Percentiles rank a stretch among this genome's conserved stretches.
phyloP scores from a whole-genome alignment of 2,797 vertebrate species.

The Babyrousa celebensis region DNA sequence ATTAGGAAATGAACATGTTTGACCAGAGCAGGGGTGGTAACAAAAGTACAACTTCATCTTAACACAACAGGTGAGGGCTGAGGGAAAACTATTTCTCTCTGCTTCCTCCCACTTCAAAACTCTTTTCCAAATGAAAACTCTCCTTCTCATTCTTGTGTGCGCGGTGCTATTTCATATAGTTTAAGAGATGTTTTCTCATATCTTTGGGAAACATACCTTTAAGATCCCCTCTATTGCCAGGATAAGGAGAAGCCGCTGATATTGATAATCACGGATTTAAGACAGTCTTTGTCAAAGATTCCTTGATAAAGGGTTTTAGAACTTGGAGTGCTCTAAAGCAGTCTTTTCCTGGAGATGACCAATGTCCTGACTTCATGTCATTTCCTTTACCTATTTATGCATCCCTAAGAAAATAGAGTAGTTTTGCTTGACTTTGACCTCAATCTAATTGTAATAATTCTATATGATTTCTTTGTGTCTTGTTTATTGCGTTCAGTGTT shows the following conservation, averaged over 20 bases:
- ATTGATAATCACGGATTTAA: neutral
- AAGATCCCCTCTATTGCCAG: neutral
- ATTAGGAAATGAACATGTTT: slow-evolving; percentile 9
- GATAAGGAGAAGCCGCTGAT: neutral
- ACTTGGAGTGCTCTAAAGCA: neutral
- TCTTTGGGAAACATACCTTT: neutral
- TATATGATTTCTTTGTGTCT: slow-evolving; percentile 1
- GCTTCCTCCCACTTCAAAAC: neutral
- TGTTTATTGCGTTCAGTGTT: neutral
- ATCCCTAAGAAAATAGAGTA: neutral
- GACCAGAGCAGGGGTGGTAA: neutral
- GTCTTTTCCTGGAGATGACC: neutral
- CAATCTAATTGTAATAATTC: neutral
- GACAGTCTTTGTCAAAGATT: neutral
- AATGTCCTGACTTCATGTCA: neutral
- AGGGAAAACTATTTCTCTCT: slow-evolving; percentile 29
- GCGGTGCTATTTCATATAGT: neutral
- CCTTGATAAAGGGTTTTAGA: neutral
- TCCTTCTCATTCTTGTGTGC: neutral
- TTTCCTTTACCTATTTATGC: slow-evolving; percentile 5
- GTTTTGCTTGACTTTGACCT: slow-evolving; percentile 14
- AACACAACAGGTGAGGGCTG: neutral
- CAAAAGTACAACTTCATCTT: neutral
- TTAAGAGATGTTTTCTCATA: neutral
- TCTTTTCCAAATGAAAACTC: neutral